Percentiles rank a stretch among this genome's conserved stretches.
These are phyloP conservation scores for Sminthurides aquaticus DNA, from an alignment of 2,888 invertebrate species.

Conservation along the genomic window DNA sequence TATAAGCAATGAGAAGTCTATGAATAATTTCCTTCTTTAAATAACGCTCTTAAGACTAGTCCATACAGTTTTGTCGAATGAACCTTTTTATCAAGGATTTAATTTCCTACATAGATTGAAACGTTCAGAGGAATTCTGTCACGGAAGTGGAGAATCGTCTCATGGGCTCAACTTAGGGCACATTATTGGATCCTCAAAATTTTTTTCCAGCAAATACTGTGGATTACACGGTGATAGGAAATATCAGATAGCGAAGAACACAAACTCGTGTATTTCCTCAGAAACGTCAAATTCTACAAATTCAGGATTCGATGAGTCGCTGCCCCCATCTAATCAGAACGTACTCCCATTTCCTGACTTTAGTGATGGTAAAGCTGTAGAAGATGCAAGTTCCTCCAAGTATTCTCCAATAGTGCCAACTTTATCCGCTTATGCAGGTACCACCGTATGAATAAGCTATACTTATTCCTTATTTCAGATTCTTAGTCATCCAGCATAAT, in stretches of 20 bases:
- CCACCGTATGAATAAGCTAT: too few relatives aligned
- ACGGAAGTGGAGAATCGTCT: constrained; percentile 1
- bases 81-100: not conserved
- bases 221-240: constrained; percentile 28
- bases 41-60: too few relatives aligned
- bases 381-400: too few relatives aligned
- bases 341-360: too few relatives aligned
- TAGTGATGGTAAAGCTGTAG: too few relatives aligned
- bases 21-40: not conserved
- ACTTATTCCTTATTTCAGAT: too few relatives aligned
- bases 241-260: not conserved
- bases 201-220: constrained; percentile 39
- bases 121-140: constrained; percentile 7
- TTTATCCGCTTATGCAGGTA: too few relatives aligned
- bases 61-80: not conserved
- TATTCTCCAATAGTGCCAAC: too few relatives aligned
- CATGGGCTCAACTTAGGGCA: constrained; percentile 22
- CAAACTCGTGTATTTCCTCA: not conserved
- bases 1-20: not conserved
- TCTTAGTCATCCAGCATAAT: not conserved
- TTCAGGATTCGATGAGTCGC: not conserved
- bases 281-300: not conserved
- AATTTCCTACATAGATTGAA: not conserved
- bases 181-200: constrained; percentile 41
- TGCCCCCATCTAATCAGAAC: not conserved